A percentile compares a stretch with the other conserved stretches of the same genome.
Conservation (phyloP, 2,797 vertebrate species). For the Anguilla pacifica region DNA sequence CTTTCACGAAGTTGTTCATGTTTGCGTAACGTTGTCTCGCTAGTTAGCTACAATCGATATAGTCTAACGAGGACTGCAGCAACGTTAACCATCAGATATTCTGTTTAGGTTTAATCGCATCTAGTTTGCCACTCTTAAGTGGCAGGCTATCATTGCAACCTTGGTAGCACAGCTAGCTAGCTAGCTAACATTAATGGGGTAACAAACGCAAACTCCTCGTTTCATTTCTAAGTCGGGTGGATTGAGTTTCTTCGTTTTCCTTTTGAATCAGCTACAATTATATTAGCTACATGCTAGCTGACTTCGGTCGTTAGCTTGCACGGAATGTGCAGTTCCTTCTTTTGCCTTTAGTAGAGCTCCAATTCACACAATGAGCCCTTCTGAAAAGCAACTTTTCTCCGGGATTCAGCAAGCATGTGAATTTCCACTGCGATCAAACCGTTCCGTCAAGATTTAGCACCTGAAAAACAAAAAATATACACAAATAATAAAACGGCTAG, state of each 20-base stretch:
- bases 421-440: background rate
- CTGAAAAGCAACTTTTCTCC: background rate
- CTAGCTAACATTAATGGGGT: background rate
- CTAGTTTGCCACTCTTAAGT: background rate
- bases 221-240: background rate
- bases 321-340: background rate
- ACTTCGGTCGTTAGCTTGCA: background rate
- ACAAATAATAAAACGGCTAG: background rate
- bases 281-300: background rate
- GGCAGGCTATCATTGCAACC: background rate
- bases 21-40: background rate
- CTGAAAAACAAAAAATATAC: conserved; percentile 21
- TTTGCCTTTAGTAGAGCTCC: conserved; percentile 20
- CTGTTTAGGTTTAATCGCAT: background rate
- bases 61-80: background rate
- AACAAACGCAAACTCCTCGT: background rate
- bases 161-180: background rate
- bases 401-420: background rate
- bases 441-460: background rate
- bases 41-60: background rate
- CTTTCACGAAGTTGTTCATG: conserved; percentile 37
- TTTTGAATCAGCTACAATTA: background rate
- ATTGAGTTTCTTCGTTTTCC: background rate
- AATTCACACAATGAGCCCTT: background rate
- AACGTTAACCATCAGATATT: background rate